Evolutionary conservation across 1,140 invertebrate genomes (phyloP).

Genomic region (Diachasma alloeum): DNA sequence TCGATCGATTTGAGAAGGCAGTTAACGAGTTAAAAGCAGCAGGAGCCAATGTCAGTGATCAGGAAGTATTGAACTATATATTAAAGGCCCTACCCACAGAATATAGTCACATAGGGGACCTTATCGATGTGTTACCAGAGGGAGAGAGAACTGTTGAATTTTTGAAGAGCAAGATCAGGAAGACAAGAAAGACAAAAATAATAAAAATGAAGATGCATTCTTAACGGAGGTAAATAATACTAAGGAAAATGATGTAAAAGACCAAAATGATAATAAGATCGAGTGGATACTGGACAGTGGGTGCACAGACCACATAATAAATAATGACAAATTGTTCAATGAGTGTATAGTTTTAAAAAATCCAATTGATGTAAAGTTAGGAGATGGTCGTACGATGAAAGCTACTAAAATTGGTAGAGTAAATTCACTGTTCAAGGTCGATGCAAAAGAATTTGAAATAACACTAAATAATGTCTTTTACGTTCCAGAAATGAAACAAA

Average conservation of each 20-base stretch:
- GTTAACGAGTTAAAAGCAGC: constrained; percentile 44
- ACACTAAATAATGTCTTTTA: constrained; percentile 29
- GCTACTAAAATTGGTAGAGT: constrained; percentile 37
- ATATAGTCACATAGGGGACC: constrained; percentile 46
- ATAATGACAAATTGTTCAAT: constrained; percentile 29
- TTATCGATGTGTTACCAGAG: constrained; percentile 32
- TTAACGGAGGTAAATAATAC: constrained; percentile 20
- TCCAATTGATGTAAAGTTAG: constrained; percentile 36
- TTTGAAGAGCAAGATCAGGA: constrained; percentile 21
- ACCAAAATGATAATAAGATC: constrained; percentile 21
- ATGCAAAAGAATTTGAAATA: too few species aligned
- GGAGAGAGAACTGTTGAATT: constrained; percentile 22
- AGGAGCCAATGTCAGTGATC: constrained; percentile 34
- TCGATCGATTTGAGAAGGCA: constrained; percentile 42
- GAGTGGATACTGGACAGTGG: constrained; percentile 37
- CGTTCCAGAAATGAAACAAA: constrained; percentile 36
- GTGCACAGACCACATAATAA: constrained; percentile 37
- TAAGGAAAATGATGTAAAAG: neutral
- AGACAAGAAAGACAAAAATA: neutral
- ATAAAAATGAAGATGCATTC: constrained; percentile 7
- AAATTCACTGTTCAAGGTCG: constrained; percentile 24
- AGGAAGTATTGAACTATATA: constrained; percentile 49
- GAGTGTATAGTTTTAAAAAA: constrained; percentile 29
- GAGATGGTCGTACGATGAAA: constrained; percentile 35
- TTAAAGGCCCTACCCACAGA: constrained; percentile 41